Evolutionary conservation across 2,888 invertebrate genomes (phyloP).

Genomic region (Cataglyphis altisquamis): DNA sequence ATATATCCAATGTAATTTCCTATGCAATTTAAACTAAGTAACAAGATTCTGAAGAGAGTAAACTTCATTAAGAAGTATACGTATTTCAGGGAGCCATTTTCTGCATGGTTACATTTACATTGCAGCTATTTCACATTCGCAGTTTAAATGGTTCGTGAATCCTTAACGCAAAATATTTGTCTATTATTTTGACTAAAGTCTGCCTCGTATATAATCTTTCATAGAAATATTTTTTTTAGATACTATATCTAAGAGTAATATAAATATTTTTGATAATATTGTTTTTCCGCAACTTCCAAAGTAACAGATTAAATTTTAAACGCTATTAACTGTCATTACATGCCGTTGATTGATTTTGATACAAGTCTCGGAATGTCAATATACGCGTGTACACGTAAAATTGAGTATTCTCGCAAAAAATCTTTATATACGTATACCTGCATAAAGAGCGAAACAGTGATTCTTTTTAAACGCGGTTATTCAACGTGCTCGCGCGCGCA

Average conservation of each 20-base stretch:
- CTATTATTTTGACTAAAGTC: not conserved
- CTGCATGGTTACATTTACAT: constrained; percentile 44
- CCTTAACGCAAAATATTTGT: constrained; percentile 18
- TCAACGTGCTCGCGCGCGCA: not conserved
- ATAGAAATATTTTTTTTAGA: not conserved
- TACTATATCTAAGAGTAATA: not conserved
- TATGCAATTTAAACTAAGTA: constrained; percentile 45
- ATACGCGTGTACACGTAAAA: not conserved
- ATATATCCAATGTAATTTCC: constrained; percentile 37
- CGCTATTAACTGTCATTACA: not conserved
- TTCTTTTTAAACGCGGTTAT: constrained; percentile 7
- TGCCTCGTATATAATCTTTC: not conserved
- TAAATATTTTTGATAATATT: not conserved
- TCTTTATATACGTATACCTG: not conserved
- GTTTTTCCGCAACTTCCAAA: not conserved
- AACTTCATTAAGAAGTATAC: constrained; percentile 48
- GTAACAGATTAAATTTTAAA: constrained; percentile 4
- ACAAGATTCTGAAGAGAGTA: constrained; percentile 44
- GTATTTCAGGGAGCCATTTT: constrained; percentile 50
- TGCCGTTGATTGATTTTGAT: not conserved
- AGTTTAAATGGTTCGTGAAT: constrained; percentile 7
- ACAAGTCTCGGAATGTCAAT: not conserved
- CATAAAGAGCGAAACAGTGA: not conserved
- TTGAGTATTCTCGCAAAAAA: not conserved
- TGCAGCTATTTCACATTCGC: constrained; percentile 12